Conservation (phyloP, 2,888 invertebrate genomes). For the Atethmia centrago region DNA sequence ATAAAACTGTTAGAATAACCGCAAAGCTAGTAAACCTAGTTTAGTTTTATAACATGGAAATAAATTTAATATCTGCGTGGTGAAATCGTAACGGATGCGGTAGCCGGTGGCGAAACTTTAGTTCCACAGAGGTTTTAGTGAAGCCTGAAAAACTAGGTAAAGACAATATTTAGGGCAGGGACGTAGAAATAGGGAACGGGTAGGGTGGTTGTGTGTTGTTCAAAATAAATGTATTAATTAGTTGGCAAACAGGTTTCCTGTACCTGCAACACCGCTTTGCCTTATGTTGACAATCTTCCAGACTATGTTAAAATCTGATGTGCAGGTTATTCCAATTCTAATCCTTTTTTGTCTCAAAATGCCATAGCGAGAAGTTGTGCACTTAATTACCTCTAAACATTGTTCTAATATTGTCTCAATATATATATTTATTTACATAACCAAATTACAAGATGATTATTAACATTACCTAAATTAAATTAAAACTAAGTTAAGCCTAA, state of each 20-base stretch:
- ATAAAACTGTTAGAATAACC: conserved; percentile 9
- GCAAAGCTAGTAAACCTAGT: conserved; percentile 25
- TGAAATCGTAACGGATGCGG: conserved; percentile 14
- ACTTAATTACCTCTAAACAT: background rate
- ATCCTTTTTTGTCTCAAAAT: too few relatives aligned
- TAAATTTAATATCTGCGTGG: conserved; percentile 13
- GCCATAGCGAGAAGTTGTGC: background rate
- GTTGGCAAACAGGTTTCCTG: background rate
- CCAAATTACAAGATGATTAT: too few relatives aligned
- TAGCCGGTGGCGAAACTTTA: conserved; percentile 9
- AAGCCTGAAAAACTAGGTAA: conserved; percentile 24
- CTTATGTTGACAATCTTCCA: background rate
- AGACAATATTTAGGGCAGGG: background rate
- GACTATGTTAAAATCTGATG: background rate
- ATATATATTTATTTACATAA: too few relatives aligned
- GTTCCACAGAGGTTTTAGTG: conserved; percentile 1
- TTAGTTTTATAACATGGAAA: conserved; percentile 25
- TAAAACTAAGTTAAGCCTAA: too few relatives aligned
- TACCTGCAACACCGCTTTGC: background rate
- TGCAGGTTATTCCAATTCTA: background rate
- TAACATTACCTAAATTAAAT: too few relatives aligned
- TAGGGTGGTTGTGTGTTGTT: background rate
- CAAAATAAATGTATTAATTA: background rate
- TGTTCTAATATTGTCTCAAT: background rate
- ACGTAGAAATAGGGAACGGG: background rate